Conservation (phyloP, 1,140 invertebrate species). For the Streblospio benedicti region DNA sequence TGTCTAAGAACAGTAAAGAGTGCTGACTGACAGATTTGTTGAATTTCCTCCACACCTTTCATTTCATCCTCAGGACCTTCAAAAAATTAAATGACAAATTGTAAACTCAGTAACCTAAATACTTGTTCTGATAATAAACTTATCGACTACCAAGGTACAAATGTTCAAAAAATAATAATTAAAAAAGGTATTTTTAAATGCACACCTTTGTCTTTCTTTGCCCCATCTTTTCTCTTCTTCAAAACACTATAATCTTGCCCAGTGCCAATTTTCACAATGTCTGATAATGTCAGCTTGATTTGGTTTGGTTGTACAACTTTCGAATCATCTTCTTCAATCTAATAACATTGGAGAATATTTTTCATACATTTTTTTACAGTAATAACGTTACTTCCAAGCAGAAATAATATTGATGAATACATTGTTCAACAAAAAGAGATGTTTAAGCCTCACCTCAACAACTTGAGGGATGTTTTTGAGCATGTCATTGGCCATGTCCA, state of each 20-base stretch:
- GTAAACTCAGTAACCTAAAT: no score
- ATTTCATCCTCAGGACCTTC: neutral
- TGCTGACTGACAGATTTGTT: slow-evolving; percentile 30
- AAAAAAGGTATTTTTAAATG: neutral
- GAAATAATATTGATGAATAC: no score
- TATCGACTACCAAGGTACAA: no score
- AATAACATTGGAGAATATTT: no score
- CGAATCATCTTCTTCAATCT: no score
- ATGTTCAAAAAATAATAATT: neutral
- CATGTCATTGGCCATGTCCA: slow-evolving; percentile 42
- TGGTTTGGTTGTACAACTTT: neutral
- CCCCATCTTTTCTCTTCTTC: slow-evolving; percentile 16
- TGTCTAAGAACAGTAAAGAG: slow-evolving; percentile 70
- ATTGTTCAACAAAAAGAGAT: no score
- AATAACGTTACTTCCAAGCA: no score
- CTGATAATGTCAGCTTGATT: neutral
- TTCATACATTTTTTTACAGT: no score
- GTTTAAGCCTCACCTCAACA: no score
- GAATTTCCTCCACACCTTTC: neutral
- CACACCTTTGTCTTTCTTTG: slow-evolving; percentile 31
- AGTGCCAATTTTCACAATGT: slow-evolving; percentile 3
- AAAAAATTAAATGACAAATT: no score
- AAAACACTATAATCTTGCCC: neutral
- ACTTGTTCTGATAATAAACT: no score
- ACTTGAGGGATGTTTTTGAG: slow-evolving; percentile 29